Percentiles rank a stretch among this genome's conserved stretches.
These are phyloP conservation scores for Branchinecta lindahli DNA, from an alignment of 1,140 invertebrate species.

Conservation along the genomic window DNA sequence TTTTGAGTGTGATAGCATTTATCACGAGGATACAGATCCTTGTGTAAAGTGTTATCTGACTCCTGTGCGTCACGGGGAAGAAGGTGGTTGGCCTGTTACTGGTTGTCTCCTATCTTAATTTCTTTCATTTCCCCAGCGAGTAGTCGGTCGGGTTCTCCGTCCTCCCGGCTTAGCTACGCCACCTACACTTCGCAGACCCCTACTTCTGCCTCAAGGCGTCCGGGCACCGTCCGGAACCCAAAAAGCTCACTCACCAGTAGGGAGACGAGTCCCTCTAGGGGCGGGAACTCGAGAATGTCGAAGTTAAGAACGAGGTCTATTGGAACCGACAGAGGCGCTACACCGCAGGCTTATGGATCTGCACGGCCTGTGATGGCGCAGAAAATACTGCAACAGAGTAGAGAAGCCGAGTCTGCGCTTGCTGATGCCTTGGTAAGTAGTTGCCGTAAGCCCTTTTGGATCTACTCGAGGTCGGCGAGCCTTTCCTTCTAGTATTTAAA, in stretches of 20 bases:
- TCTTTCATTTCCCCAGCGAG: conserved; percentile 40
- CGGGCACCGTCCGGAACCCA: conserved; percentile 45
- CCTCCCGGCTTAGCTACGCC: conserved; percentile 54
- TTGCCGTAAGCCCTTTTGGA: conserved; percentile 3
- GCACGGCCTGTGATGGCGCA: conserved; percentile 51
- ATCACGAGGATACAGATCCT: too few relatives aligned
- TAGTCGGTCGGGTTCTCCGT: conserved; percentile 71
- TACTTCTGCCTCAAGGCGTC: conserved; percentile 23
- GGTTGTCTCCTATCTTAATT: too few relatives aligned
- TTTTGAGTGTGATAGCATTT: too few relatives aligned
- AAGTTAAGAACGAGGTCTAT: conserved; percentile 15
- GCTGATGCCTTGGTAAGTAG: conserved; percentile 51
- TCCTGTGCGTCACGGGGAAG: too few relatives aligned
- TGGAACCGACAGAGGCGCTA: conserved; percentile 13
- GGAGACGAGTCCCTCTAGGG: conserved; percentile 47
- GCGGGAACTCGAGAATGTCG: conserved; percentile 12
- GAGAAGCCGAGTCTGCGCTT: conserved; percentile 70
- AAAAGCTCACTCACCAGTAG: conserved; percentile 37
- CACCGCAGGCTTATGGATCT: neutral
- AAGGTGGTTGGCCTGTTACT: too few relatives aligned
- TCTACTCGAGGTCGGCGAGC: too few relatives aligned
- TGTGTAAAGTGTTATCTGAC: too few relatives aligned
- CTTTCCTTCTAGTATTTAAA: too few relatives aligned
- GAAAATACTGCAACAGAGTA: conserved; percentile 64
- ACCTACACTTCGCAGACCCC: conserved; percentile 39